These are phyloP conservation scores for Chrysoperla carnea DNA, from an alignment of 1,140 invertebrate genomes.

Conservation along the genomic window DNA sequence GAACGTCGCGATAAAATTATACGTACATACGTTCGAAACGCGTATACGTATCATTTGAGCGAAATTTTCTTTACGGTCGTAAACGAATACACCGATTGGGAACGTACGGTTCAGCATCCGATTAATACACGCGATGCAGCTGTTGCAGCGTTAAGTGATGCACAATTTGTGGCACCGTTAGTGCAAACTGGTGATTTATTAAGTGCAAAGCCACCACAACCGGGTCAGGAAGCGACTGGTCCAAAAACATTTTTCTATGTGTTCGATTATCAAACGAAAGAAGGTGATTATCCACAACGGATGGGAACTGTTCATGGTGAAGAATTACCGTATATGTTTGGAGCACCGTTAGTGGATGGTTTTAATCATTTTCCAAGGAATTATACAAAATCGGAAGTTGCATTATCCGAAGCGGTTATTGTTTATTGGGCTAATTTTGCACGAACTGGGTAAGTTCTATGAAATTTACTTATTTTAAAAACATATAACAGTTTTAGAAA, in stretches of 20 bases:
- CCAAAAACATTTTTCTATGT: conserved; percentile 79
- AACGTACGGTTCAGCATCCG: conserved; percentile 77
- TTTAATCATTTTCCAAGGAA: conserved; percentile 61
- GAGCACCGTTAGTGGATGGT: conserved; percentile 55
- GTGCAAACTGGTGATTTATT: conserved; percentile 66
- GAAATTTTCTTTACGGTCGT: conserved; percentile 94
- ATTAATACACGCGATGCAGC: conserved; percentile 84
- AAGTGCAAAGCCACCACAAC: conserved; percentile 29
- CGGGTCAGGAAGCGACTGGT: conserved; percentile 26
- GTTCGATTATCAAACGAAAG: conserved; percentile 83
- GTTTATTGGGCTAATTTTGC: conserved; percentile 80
- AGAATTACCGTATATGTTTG: conserved; percentile 81
- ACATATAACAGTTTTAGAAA: not conserved
- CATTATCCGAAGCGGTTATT: conserved; percentile 72
- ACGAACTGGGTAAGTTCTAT: conserved; percentile 76
- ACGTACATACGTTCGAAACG: conserved; percentile 83
- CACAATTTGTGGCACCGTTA: conserved; percentile 71
- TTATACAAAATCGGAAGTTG: conserved; percentile 64
- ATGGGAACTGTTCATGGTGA: conserved; percentile 79
- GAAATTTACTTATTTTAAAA: too few relatives aligned
- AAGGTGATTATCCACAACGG: conserved; percentile 74
- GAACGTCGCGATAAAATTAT: conserved; percentile 79
- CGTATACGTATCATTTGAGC: conserved; percentile 85
- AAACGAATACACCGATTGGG: conserved; percentile 97
- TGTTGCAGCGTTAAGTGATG: conserved; percentile 82